Evolutionary conservation across 2,113 vertebrate genomes (phyloP), one percentile per base, ranked within the genome.

Genomic region (Potamarius usumacintae): DNA sequence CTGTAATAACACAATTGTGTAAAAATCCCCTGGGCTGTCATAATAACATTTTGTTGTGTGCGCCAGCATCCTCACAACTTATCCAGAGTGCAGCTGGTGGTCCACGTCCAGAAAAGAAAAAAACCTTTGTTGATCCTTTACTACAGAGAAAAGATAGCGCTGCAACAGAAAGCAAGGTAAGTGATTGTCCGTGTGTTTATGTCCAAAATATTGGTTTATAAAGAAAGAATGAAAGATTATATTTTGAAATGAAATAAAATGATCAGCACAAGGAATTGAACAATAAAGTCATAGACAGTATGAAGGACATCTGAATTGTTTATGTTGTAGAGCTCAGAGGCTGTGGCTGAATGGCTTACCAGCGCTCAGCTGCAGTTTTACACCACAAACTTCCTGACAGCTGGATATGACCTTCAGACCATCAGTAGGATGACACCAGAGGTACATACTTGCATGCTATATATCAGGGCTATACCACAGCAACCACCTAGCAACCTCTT

Each of bases 321-420:
- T 81, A 52, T 69, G 27, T 79, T 89, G 7, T 52, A 91, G 90
- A 89, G 78, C 48, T 85, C 90, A 0, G 97, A 99, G 95, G 97
- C 97, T 0, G 97, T 99, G 90, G 96, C 97, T 94, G 96, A 97
- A 90, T 99, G 98, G 98, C 96, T 99, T 60, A 96, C 95, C 93
- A 97, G 97, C 86, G 99, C 98, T 94, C 98, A 99, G 96, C 96
- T 99, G 92, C 98, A 99, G 94, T 96, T 99, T 92, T 99, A 99
- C 0, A 97, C 97, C 0, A 96, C 98, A 92, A 97, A 99, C 95
- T 99, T 99, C 95, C 96, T 98, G 93, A 97, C 96, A 0, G 96
- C 98, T 0, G 98, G 98, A 92, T 99, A 99, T 30, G 98, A 99
- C 95, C 96, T 99, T 92, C 96, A 98, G 91, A 98, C 97, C 93